Evolutionary conservation across 2,113 vertebrate species (phyloP), one percentile per base, ranked within the genome.

Genomic region (Leucopsar rothschildi): DNA sequence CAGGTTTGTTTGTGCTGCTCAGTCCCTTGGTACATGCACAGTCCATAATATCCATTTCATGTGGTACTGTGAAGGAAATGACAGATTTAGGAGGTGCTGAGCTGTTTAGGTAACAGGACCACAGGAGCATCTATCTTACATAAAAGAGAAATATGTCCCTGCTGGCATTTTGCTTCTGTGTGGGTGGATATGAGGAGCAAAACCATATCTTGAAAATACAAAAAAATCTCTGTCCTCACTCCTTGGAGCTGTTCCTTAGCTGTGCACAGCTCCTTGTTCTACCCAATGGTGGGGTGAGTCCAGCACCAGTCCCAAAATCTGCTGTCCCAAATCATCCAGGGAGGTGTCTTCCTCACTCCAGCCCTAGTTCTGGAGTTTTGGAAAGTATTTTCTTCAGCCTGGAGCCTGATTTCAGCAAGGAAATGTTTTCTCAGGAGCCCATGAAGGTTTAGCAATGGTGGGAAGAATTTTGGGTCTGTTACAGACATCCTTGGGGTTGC

Each of bases 101-200:
- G 89, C 65, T 0, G 3, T 81, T 91, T 76, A 69, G 87, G 75
- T 88, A 96, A 93, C 68, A 77, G 71, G 64, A 66, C 75, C 82
- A 60, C 79, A 49, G 88, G 56, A 82, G 31, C 88, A 94, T 91
- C 90, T 80, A 63, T 88, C 93, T 95, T 93, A 66, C 66, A 90
- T 86, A 86, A 88, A 94, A 63, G 33, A 93, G 88, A 96, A 95
- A 95, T 91, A 78, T 75, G 33, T 90, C 93, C 94, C 87, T 86
- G 75, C 87, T 94, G 87, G 87, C 87, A 59, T 88, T 95, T 72
- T 80, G 42, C 71, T 94, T 83, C 93, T 86, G 79, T 35, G 94
- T 72, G 85, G 94, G 94, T 5, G 92, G n/a, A 40, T 57, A 31
- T 13, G 59, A 82, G 65, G 44, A 95, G 72, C 72, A 89, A 73